Conservation (phyloP, 2,113 vertebrate genomes). For the Ciconia boyciana region DNA sequence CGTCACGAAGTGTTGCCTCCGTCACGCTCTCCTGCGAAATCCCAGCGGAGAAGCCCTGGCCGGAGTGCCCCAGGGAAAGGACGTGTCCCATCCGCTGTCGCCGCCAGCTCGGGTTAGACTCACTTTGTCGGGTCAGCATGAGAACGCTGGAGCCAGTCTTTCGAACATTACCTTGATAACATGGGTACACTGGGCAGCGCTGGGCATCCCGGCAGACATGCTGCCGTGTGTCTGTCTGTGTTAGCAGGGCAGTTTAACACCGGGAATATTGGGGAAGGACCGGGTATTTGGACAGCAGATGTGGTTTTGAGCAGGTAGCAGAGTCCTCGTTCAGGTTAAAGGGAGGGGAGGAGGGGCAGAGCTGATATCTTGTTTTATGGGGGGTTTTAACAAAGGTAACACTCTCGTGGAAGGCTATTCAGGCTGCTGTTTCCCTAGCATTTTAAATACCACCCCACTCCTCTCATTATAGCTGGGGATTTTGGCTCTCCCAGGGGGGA, state of each 20-base stretch:
- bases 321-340: background rate
- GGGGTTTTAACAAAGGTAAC: background rate
- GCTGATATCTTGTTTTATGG: background rate
- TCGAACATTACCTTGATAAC: background rate
- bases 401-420: background rate
- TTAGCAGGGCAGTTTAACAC: background rate
- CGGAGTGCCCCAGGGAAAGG: rapidly evolving
- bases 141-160: background rate
- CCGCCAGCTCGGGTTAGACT: background rate
- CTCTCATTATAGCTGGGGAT: slow-evolving; percentile 28
- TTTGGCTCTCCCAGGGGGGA: slow-evolving; percentile 23
- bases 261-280: background rate
- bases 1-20: rapidly evolving
- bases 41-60: background rate
- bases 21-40: rapidly evolving
- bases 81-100: background rate
- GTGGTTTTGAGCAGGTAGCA: background rate
- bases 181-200: background rate
- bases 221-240: background rate
- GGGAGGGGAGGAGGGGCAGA: background rate
- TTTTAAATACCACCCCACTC: slow-evolving; percentile 5
- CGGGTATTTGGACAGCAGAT: background rate
- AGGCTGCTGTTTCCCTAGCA: background rate
- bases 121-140: background rate
- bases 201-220: rapidly evolving